These are phyloP conservation scores for Chelon auratus DNA, from an alignment of 2,797 vertebrate genomes.

Conservation along the genomic window DNA sequence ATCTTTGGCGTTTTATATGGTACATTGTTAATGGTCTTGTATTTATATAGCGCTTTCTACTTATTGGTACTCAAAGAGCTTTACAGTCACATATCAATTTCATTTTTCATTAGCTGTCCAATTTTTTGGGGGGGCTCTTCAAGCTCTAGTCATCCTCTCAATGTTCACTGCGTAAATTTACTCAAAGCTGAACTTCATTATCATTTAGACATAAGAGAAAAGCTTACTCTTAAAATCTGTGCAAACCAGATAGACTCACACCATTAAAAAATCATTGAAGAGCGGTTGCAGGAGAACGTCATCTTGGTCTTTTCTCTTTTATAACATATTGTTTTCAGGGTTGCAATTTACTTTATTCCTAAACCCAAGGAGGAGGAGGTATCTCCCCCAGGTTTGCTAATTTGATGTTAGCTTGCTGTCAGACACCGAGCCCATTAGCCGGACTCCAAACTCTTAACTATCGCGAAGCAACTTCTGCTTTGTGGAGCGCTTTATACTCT, in stretches of 20 bases:
- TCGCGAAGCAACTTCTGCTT: not conserved
- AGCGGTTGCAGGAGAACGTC: not conserved
- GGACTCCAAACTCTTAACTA: too few species aligned
- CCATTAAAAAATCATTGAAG: too few species aligned
- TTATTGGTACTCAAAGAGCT: too few species aligned
- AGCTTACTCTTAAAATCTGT: too few species aligned
- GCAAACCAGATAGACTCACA: too few species aligned
- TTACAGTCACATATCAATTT: too few species aligned
- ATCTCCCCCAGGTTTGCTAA: not conserved
- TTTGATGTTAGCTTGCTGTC: not conserved
- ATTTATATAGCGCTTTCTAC: too few species aligned
- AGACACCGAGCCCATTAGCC: not conserved
- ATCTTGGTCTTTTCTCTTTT: too few species aligned
- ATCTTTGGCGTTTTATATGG: not conserved
- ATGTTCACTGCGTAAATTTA: not conserved
- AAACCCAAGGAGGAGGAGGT: not conserved
- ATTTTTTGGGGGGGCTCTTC: too few species aligned
- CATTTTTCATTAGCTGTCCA: too few species aligned
- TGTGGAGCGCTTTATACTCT: not conserved
- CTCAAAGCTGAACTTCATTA: too few species aligned
- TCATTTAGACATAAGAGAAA: not conserved
- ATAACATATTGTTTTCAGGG: not conserved
- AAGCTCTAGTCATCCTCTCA: not conserved
- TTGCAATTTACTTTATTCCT: not conserved
- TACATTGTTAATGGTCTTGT: too few species aligned